Percentiles rank a stretch among this genome's conserved stretches.
Conservation (phyloP, 2,797 vertebrate species). For the Eupleurogrammus muticus region DNA sequence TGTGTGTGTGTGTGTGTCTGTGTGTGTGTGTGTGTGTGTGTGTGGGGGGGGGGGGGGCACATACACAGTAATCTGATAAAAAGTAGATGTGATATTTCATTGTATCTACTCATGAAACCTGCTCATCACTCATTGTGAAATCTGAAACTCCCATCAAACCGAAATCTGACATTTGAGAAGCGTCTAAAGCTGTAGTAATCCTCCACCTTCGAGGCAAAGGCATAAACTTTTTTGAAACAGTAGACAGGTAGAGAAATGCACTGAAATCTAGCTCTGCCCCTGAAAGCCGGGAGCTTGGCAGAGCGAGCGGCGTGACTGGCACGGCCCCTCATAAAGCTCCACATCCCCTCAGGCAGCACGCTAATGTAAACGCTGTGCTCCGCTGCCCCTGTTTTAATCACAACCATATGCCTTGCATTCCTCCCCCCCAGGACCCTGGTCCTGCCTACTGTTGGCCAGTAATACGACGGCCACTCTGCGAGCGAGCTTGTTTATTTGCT, state of each 20-base stretch:
- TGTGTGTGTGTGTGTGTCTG: no score
- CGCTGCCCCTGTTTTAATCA: conserved; percentile 72
- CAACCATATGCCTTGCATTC: conserved; percentile 74
- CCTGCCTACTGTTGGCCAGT: conserved; percentile 46
- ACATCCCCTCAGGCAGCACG: conserved; percentile 61
- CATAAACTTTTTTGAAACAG: conserved; percentile 10
- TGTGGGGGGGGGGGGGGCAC: no score
- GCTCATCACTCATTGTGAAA: background rate
- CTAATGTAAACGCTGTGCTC: conserved; percentile 72
- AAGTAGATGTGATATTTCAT: background rate
- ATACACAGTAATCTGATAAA: background rate
- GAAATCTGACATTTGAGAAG: conserved; percentile 2
- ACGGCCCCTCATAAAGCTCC: conserved; percentile 54
- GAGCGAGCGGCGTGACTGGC: conserved; percentile 52
- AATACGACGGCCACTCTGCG: conserved; percentile 44
- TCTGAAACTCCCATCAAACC: background rate
- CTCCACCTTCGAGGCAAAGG: background rate
- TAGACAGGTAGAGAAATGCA: conserved; percentile 26
- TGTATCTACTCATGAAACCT: background rate
- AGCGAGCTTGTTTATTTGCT: conserved; percentile 50
- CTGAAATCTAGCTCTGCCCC: conserved; percentile 14
- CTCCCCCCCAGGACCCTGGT: conserved; percentile 40
- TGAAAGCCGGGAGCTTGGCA: conserved; percentile 30
- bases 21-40: no score
- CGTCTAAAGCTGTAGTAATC: background rate